Evolutionary conservation across 1,140 invertebrate species (phyloP).

Genomic region (Zaprionus vittiger): DNA sequence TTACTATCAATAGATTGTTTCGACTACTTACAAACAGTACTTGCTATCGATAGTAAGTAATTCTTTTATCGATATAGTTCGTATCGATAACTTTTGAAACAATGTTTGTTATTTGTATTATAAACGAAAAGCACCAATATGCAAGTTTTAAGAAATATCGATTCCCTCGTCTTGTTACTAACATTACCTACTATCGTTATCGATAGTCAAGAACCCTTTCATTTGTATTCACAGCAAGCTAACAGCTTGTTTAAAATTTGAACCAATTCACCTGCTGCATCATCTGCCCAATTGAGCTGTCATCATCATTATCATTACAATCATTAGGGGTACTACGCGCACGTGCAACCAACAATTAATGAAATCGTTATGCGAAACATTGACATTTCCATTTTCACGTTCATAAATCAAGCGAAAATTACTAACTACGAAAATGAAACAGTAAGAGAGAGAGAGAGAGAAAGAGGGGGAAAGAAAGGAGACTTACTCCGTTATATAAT

Average conservation of each 20-base stretch:
- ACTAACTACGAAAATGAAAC: conserved; percentile 24
- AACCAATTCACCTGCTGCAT: conserved; percentile 35
- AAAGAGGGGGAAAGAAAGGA: conserved; percentile 15
- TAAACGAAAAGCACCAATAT: too few relatives aligned
- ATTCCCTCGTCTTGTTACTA: background rate
- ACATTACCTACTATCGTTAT: background rate
- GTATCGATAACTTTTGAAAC: too few relatives aligned
- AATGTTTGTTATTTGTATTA: too few relatives aligned
- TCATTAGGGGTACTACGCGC: conserved; percentile 33
- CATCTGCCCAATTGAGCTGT: conserved; percentile 60
- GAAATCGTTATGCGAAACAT: conserved; percentile 80
- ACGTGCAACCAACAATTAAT: conserved; percentile 71
- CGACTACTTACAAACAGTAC: too few relatives aligned
- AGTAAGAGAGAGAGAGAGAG: conserved; percentile 3
- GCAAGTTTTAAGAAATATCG: background rate
- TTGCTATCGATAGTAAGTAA: too few relatives aligned
- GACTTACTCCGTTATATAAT: conserved; percentile 58
- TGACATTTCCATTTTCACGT: conserved; percentile 72
- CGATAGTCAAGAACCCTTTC: background rate
- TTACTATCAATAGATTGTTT: too few relatives aligned
- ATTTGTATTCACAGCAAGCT: background rate
- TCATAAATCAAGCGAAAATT: conserved; percentile 82
- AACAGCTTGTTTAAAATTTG: conserved; percentile 15
- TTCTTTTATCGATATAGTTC: too few relatives aligned
- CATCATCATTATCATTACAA: conserved; percentile 52